These are phyloP conservation scores for Patella depressa DNA, from an alignment of 2,888 invertebrate genomes.

Conservation along the genomic window DNA sequence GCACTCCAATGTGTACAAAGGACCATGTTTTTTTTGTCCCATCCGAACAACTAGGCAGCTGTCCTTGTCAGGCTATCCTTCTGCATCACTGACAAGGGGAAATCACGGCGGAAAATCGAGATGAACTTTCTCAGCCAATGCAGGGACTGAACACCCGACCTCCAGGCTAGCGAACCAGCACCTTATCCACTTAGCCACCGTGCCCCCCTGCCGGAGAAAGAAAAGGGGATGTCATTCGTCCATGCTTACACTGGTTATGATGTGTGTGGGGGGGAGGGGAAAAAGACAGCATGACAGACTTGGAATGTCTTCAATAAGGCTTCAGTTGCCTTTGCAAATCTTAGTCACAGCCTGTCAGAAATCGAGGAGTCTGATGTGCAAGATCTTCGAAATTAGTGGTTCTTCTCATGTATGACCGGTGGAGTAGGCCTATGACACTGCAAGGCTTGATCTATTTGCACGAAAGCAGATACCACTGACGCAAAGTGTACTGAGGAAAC, in stretches of 20 bases:
- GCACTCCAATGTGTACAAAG: too few species aligned
- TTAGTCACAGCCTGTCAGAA: slow-evolving; percentile 23
- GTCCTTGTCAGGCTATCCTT: too few species aligned
- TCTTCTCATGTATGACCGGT: slow-evolving; percentile 43
- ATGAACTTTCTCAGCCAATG: too few species aligned
- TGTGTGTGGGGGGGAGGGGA: slow-evolving; percentile 27
- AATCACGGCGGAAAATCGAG: too few species aligned
- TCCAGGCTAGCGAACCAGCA: too few species aligned
- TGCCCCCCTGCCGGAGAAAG: too few species aligned
- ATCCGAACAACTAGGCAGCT: too few species aligned
- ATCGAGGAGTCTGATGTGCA: slow-evolving; percentile 27
- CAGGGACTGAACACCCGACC: too few species aligned
- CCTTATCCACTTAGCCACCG: too few species aligned
- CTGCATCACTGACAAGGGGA: too few species aligned
- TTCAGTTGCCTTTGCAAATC: background rate
- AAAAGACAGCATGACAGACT: slow-evolving; percentile 29
- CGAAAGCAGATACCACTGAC: slow-evolving; percentile 44
- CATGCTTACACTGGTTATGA: slow-evolving; percentile 42
- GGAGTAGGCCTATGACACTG: slow-evolving; percentile 29
- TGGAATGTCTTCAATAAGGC: background rate
- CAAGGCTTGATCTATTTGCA: slow-evolving; percentile 43
- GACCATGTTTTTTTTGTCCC: too few species aligned
- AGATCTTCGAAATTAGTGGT: slow-evolving; percentile 39
- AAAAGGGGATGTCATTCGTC: slow-evolving; percentile 27
- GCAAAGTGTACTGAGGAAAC: slow-evolving; percentile 1